These are phyloP conservation scores for Psephotus haematonotus DNA, from an alignment of 2,113 vertebrate species.

Conservation along the genomic window DNA sequence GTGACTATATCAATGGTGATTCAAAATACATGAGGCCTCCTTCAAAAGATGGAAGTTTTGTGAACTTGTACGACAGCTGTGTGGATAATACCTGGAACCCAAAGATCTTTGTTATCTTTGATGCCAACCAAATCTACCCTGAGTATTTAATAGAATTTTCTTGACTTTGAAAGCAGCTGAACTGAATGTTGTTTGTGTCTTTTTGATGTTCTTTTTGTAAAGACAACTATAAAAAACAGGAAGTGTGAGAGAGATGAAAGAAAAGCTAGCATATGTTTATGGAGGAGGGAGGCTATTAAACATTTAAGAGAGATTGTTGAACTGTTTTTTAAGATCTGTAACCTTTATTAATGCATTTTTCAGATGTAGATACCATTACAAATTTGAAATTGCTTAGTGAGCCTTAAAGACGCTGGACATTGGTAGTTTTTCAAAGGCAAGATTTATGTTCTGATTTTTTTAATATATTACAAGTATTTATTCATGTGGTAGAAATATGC, in stretches of 20 bases:
- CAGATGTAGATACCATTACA: neutral
- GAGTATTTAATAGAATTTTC: constrained; percentile 95
- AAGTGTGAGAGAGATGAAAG: neutral
- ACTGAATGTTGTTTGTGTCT: neutral
- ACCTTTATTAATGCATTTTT: constrained; percentile 27
- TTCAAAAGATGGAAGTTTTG: constrained; percentile 91
- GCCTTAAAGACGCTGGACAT: constrained; percentile 9
- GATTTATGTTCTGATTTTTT: neutral
- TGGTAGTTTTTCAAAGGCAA: constrained; percentile 24
- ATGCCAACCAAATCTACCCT: constrained; percentile 96
- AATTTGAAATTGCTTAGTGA: neutral
- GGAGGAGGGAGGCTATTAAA: constrained; percentile 6
- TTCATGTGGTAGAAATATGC: constrained; percentile 3
- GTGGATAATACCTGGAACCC: constrained; percentile 93
- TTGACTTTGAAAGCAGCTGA: constrained; percentile 63
- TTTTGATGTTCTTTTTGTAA: constrained; percentile 28
- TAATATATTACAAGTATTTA: constrained; percentile 30
- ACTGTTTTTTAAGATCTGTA: constrained; percentile 19
- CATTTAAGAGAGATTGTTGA: constrained; percentile 9
- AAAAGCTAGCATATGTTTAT: neutral
- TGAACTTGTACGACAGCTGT: constrained; percentile 95
- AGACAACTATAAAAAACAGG: neutral
- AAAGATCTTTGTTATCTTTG: constrained; percentile 96
- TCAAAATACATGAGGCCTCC: constrained; percentile 90
- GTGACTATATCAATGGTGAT: constrained; percentile 88